Percentiles rank a stretch among this genome's conserved stretches.
These are phyloP conservation scores for Zaprionus ornatus DNA, from an alignment of 1,140 invertebrate species.

Conservation along the genomic window DNA sequence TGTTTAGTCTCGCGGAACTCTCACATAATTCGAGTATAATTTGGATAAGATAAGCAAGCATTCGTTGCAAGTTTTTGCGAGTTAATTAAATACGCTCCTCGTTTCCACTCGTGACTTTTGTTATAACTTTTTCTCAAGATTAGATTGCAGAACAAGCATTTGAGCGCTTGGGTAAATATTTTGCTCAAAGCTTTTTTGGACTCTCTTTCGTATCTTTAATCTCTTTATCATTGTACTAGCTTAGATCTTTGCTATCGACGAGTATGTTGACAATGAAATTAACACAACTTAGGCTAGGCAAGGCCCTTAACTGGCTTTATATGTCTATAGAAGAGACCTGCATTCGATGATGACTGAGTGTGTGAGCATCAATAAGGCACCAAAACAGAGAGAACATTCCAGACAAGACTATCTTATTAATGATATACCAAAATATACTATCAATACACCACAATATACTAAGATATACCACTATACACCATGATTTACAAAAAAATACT, in stretches of 20 bases:
- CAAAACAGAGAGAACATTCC: too few species aligned
- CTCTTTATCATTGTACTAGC: not conserved
- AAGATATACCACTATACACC: too few species aligned
- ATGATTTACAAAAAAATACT: too few species aligned
- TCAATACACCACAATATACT: too few species aligned
- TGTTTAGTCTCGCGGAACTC: not conserved
- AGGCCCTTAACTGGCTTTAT: too few species aligned
- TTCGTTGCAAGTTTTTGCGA: not conserved
- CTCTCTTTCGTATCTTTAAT: not conserved
- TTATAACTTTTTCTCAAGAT: not conserved
- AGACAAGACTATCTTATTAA: too few species aligned
- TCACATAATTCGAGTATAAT: slow-evolving; percentile 3
- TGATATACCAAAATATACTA: too few species aligned
- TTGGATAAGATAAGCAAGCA: slow-evolving; percentile 17
- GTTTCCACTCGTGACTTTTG: slow-evolving; percentile 3
- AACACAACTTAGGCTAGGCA: not conserved
- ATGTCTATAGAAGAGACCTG: too few species aligned
- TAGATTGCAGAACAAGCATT: not conserved
- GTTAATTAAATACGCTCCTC: not conserved
- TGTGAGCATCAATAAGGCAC: too few species aligned
- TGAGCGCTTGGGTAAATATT: not conserved
- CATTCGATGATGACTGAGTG: too few species aligned
- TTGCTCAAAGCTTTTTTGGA: not conserved
- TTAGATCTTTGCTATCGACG: not conserved
- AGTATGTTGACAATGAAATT: not conserved